Percentiles rank a stretch among this genome's conserved stretches.
Evolutionary conservation across 2,888 invertebrate species (phyloP).

Genomic region (Heliconius sara): DNA sequence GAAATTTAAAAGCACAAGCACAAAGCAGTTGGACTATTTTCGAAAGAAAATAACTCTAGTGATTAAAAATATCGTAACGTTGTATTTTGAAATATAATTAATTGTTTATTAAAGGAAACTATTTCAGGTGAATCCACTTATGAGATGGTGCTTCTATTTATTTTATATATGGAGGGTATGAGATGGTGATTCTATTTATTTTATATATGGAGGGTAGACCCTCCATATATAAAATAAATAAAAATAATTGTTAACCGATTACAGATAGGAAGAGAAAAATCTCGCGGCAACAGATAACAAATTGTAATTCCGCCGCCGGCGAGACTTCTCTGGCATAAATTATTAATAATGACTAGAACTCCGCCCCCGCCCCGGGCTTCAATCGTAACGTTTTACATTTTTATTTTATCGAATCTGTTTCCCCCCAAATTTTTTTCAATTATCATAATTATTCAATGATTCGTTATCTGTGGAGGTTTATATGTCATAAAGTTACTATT

Average conservation of each 20-base stretch:
- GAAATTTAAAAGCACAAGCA: too few relatives aligned
- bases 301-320: conserved; percentile 32
- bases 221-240: not conserved
- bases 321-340: conserved; percentile 57
- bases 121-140: too few relatives aligned
- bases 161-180: too few relatives aligned
- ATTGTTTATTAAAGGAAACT: too few relatives aligned
- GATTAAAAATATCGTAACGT: too few relatives aligned
- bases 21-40: too few relatives aligned
- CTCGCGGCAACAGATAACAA: conserved; percentile 15
- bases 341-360: conserved; percentile 58
- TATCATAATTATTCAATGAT: conserved; percentile 78
- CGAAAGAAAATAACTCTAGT: too few relatives aligned
- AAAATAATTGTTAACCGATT: conserved; percentile 1
- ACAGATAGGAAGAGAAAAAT: conserved; percentile 10
- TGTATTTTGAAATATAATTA: too few relatives aligned
- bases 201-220: too few relatives aligned
- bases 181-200: too few relatives aligned
- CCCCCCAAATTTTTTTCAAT: conserved; percentile 66
- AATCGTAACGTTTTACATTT: conserved; percentile 52
- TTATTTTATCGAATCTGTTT: conserved; percentile 62
- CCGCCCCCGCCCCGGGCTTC: conserved; percentile 47
- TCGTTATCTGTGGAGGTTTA: conserved; percentile 61
- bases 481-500: conserved; percentile 52
- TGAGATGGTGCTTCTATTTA: too few relatives aligned